These are phyloP conservation scores for Ochropacha duplaris DNA, from an alignment of 2,888 invertebrate genomes.

Conservation along the genomic window DNA sequence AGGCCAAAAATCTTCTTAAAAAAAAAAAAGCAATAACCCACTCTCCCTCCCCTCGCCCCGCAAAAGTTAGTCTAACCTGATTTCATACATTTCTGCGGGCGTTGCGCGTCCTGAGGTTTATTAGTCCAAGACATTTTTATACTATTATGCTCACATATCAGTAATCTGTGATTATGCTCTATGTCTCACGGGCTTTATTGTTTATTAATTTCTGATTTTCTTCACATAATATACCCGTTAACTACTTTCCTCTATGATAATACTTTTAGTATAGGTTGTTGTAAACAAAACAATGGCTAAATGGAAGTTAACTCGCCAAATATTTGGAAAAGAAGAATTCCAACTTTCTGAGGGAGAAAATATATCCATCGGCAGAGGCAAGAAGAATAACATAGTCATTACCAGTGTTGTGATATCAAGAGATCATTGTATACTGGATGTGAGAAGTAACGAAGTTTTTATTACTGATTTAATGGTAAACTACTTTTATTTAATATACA, in stretches of 20 bases:
- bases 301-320: conserved; percentile 66
- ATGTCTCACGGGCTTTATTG: too few species aligned
- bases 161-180: too few species aligned
- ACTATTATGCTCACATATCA: too few species aligned
- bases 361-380: conserved; percentile 63
- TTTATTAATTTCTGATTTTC: too few species aligned
- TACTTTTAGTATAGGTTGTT: background rate
- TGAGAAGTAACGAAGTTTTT: conserved; percentile 49
- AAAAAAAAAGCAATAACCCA: too few species aligned
- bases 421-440: conserved; percentile 61
- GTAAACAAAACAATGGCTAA: conserved; percentile 49
- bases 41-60: too few species aligned
- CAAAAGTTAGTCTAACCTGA: too few species aligned
- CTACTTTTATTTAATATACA: background rate
- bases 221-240: too few species aligned
- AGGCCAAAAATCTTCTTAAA: too few species aligned
- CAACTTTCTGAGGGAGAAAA: conserved; percentile 57
- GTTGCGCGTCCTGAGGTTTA: too few species aligned
- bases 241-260: background rate
- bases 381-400: conserved; percentile 56
- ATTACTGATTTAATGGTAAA: conserved; percentile 67
- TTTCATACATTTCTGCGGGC: too few species aligned
- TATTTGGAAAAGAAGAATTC: conserved; percentile 56
- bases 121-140: too few species aligned
- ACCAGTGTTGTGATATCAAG: conserved; percentile 69